A percentile compares a stretch with the other conserved stretches of the same genome.
Evolutionary conservation across 2,888 invertebrate species (phyloP).

Genomic region (Arrhopalites spinosus): DNA sequence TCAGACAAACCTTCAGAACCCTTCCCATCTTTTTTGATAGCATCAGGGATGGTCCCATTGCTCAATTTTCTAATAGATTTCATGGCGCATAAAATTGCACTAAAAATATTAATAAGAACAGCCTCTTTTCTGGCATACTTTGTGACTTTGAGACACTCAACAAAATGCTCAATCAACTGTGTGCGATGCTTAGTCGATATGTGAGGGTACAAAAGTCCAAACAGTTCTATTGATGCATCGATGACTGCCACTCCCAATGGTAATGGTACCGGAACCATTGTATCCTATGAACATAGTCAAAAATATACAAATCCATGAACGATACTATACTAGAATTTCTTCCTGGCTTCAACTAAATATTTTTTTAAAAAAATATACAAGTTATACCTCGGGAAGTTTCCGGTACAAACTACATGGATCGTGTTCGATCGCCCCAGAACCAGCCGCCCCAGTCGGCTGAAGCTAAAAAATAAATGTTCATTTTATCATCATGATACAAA

Average conservation of each 20-base stretch:
- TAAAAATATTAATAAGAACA: slow-evolving; percentile 94
- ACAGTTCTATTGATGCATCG: slow-evolving; percentile 88
- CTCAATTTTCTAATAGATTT: slow-evolving; percentile 78
- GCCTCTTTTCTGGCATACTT: slow-evolving; percentile 93
- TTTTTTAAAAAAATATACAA: neutral
- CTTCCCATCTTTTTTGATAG: slow-evolving; percentile 73
- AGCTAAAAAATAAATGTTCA: slow-evolving; percentile 66
- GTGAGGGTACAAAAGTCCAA: slow-evolving; percentile 91
- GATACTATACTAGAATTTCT: neutral
- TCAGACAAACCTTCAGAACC: no score
- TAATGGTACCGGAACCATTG: slow-evolving; percentile 74
- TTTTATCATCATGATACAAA: neutral
- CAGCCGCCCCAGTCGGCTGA: slow-evolving; percentile 91
- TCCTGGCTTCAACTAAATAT: neutral
- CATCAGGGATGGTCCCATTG: slow-evolving; percentile 74
- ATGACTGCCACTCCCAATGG: slow-evolving; percentile 96
- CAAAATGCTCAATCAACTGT: slow-evolving; percentile 97
- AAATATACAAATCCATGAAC: neutral
- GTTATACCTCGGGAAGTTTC: slow-evolving; percentile 65
- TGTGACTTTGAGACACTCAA: slow-evolving; percentile 75
- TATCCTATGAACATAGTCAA: slow-evolving; percentile 61
- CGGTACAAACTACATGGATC: slow-evolving; percentile 91
- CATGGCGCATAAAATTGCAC: slow-evolving; percentile 86
- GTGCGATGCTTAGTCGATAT: slow-evolving; percentile 95
- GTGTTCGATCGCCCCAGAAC: slow-evolving; percentile 95